Evolutionary conservation across 2,113 vertebrate genomes (phyloP), one percentile per base, ranked within the genome.

Genomic region (Nicator chloris): DNA sequence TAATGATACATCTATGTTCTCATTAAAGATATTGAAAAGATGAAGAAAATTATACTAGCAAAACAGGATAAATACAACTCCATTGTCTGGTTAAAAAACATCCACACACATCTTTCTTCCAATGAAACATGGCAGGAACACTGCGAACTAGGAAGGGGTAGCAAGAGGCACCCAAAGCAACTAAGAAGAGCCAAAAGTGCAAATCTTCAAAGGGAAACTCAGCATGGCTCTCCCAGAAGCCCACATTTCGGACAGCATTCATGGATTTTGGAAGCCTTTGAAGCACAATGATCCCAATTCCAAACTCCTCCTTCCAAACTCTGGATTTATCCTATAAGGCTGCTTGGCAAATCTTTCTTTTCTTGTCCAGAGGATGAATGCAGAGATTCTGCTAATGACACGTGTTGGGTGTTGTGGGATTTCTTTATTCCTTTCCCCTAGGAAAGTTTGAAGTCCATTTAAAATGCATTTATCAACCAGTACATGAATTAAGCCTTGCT

Each of bases 401-500:
- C 39, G 13, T 5, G 2, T 0, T 35, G 9, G 8, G 3, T 50
- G 24, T 9, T 27, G 8, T 18, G 33, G 13, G 20, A 22, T 8
- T 13, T 11, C 50, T 66, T 44, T 40, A 9, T 51, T 47, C 49
- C 35, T 66, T 88, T 71, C 53, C 37, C 56, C 49, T 45, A 85
- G 18, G 63, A 83, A 50, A 7, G 14, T 33, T 28, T 40, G 44
- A 51, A 77, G 23, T 77, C 59, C 26, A 69, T 82, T 80, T 88
- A 81, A 85, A 75, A 90, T 17, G 8, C 22, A 63, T 80, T 77
- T 90, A 63, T 77, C 87, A 80, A 47, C 26, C 47, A 3, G 5
- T 39, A 50, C 24, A 54, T 49, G 63, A 90, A 75, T 78, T 44
- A 91, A 63, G 23, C 37, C 31, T 75, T 63, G 75, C 47, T 88